Base-by-base conservation (phyloP, 2,113 vertebrate genomes). In the Hymenochirus boettgeri region DNA sequence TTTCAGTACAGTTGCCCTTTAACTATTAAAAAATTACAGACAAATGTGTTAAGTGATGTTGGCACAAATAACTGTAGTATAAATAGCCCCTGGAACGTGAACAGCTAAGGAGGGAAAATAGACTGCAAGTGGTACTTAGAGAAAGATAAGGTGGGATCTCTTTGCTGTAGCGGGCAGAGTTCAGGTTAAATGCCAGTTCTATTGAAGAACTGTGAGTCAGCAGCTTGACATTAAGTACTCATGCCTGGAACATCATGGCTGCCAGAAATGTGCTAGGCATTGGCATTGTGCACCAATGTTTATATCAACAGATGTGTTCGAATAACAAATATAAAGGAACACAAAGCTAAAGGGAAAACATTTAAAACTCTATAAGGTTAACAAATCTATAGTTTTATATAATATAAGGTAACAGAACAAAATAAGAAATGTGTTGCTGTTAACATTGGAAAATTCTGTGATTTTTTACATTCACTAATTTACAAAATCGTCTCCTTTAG, bases 191-290 rank as follows among this genome's bases (percentile, higher is more conserved):
- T 72, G 57, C 57, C 56, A 61, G 59, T 29, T 54, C 39, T 58
- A 64, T 63, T 52, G 64, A 46, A 65, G 55, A 57, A 54, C 59
- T 69, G 70, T 82, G 79, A 81, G 71, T 82, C 79, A 80, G n/a
- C 67, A 56, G 12, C 39, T 71, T 79, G 77, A 77, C 74, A 74
- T 80, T 81, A 72, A 62, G 61, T 35, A 59, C n/a, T 52, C 54
- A 61, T 62, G 24, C 31, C 63, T 60, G 50, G 59, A 72, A 73
- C 47, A 59, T 26, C 57, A 26, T 33, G 35, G 11, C 23, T 23
- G 64, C 31, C 31, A 59, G 27, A 15, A 15, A 12, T 24, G 26
- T 18, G 25, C 35, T 27, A 5, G 24, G 61, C 27, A 48, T 23
- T 3, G 18, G 18, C 46, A 23, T 23, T 48, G 21, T 48, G 18